Conservation (phyloP, 2,113 vertebrate species). For the Misgurnus anguillicaudatus region DNA sequence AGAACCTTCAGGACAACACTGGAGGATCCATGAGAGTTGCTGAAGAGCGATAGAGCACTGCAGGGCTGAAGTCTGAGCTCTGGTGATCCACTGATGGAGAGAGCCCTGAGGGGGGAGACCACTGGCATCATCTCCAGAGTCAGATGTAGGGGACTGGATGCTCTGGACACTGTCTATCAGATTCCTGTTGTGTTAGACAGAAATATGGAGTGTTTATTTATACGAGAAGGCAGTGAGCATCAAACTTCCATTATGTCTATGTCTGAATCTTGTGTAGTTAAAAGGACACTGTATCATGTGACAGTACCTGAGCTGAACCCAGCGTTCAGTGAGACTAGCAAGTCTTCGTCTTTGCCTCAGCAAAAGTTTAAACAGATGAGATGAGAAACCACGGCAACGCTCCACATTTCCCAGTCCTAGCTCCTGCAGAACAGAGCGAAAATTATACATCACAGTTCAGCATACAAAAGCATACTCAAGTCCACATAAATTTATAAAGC, state of each 20-base stretch:
- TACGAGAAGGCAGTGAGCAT: not conserved
- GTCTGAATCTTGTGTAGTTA: too few relatives aligned
- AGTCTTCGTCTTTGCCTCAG: slow-evolving; percentile 83
- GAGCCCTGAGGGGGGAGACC: slow-evolving; percentile 85
- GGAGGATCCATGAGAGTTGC: slow-evolving; percentile 85
- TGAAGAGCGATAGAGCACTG: slow-evolving; percentile 81
- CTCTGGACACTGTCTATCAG: slow-evolving; percentile 77
- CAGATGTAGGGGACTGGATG: slow-evolving; percentile 66
- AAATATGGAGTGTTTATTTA: not conserved
- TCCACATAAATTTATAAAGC: not conserved
- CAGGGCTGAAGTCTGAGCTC: slow-evolving; percentile 76
- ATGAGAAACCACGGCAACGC: slow-evolving; percentile 88
- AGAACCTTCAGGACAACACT: slow-evolving; percentile 82
- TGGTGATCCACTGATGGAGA: slow-evolving; percentile 77
- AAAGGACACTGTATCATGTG: not conserved
- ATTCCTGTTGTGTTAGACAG: slow-evolving; percentile 70
- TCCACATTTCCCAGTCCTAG: slow-evolving; percentile 84
- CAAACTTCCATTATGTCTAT: too few relatives aligned
- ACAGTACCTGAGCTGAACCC: slow-evolving; percentile 84
- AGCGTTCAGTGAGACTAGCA: slow-evolving; percentile 81
- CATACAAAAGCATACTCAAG: not conserved
- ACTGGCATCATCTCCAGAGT: slow-evolving; percentile 57
- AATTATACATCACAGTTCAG: not conserved
- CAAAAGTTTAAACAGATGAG: slow-evolving; percentile 89
- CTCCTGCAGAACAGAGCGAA: slow-evolving; percentile 73